phyloP scores from a whole-genome alignment of 2,888 invertebrate genomes.

The Leptinotarsa juncta region DNA sequence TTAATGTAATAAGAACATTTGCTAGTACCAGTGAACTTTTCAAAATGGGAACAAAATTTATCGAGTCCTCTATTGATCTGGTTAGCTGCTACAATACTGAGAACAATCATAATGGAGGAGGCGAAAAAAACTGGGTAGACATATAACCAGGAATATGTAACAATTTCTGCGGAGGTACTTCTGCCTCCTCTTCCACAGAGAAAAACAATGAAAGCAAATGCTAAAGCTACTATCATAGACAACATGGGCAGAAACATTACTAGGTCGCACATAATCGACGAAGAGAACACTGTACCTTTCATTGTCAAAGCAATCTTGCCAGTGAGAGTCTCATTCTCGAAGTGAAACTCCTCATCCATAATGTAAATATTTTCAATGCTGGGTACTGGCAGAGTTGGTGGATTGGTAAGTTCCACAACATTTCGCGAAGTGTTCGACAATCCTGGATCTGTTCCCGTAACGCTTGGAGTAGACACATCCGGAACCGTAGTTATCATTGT shows the following conservation, averaged over 20 bases:
- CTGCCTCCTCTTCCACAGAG: constrained; percentile 47
- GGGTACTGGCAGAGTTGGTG: not conserved
- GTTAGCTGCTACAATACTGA: constrained; percentile 36
- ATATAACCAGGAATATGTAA: constrained; percentile 53
- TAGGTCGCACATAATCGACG: constrained; percentile 49
- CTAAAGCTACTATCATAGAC: constrained; percentile 51
- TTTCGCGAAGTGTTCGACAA: not conserved
- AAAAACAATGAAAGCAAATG: constrained; percentile 45
- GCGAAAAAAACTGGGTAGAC: constrained; percentile 52
- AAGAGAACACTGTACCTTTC: constrained; percentile 28
- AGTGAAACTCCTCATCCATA: constrained; percentile 27
- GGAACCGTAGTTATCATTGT: too few species aligned
- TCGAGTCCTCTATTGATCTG: constrained; percentile 47
- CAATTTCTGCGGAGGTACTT: constrained; percentile 49
- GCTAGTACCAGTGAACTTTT: constrained; percentile 40
- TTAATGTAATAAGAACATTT: constrained; percentile 53
- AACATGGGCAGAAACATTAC: constrained; percentile 52
- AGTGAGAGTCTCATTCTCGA: constrained; percentile 28
- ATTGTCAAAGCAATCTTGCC: constrained; percentile 28
- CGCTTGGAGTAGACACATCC: not conserved
- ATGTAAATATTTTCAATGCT: constrained; percentile 24
- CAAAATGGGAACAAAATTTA: constrained; percentile 54
- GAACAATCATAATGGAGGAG: constrained; percentile 45
- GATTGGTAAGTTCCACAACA: not conserved
- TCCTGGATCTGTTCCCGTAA: not conserved